A percentile compares a stretch with the other conserved stretches of the same genome.
phyloP scores from a whole-genome alignment of 2,113 vertebrate species.

The Epinephelus lanceolatus region DNA sequence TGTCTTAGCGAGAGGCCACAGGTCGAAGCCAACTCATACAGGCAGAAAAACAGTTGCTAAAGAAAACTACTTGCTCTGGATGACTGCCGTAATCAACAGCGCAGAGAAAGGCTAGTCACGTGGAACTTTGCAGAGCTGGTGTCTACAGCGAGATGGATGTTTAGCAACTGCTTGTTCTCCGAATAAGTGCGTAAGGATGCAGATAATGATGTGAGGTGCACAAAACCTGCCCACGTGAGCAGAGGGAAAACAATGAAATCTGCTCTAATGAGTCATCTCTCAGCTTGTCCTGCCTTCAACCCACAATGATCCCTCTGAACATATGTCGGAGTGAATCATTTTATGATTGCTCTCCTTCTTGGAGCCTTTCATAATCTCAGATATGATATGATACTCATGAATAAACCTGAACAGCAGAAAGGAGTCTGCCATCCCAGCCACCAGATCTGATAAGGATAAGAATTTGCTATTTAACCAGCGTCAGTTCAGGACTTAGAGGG shows the following conservation, averaged over 20 bases:
- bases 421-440: neutral
- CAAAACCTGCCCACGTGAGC: conserved; percentile 2
- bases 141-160: neutral
- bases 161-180: neutral
- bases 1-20: neutral
- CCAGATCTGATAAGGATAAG: neutral
- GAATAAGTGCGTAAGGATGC: conserved; percentile 6
- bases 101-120: conserved; percentile 7
- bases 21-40: neutral
- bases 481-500: neutral
- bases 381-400: neutral
- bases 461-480: neutral
- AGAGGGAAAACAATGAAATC: conserved; percentile 8
- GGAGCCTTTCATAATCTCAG: neutral
- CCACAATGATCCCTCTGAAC: conserved; percentile 25
- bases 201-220: conserved; percentile 17
- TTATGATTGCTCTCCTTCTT: conserved; percentile 6
- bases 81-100: conserved; percentile 26
- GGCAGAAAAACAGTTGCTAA: neutral
- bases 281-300: conserved; percentile 23
- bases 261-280: conserved; percentile 27
- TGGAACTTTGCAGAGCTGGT: conserved; percentile 7
- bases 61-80: neutral
- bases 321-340: conserved; percentile 21
- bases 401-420: neutral